Percentiles rank a stretch among this genome's conserved stretches.
phyloP scores from a whole-genome alignment of 1,140 invertebrate species.

The Reticulitermes speratus region DNA sequence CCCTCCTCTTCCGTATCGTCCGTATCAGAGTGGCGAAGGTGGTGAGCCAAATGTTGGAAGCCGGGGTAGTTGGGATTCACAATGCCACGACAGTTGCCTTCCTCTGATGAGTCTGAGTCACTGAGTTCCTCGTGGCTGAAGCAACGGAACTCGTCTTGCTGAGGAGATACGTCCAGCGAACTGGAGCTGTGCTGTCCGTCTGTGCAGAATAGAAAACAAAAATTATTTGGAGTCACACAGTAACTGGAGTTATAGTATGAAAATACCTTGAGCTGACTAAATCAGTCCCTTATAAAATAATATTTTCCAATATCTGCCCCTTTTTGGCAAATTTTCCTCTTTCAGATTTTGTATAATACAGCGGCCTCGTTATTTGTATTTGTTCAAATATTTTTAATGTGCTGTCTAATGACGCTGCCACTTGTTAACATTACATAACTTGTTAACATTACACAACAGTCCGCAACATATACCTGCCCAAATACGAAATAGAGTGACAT shows the following conservation, averaged over 20 bases:
- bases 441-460: too few relatives aligned
- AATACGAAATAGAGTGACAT: too few relatives aligned
- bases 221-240: neutral
- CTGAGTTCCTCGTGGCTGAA: conserved; percentile 36
- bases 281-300: neutral
- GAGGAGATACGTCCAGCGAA: conserved; percentile 36
- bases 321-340: too few relatives aligned
- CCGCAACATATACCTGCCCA: too few relatives aligned
- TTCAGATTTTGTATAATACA: too few relatives aligned
- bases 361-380: too few relatives aligned
- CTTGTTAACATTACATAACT: too few relatives aligned
- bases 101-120: conserved; percentile 49
- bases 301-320: too few relatives aligned
- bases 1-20: conserved; percentile 51
- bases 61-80: conserved; percentile 79
- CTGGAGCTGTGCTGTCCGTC: conserved; percentile 35
- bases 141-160: conserved; percentile 36
- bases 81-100: conserved; percentile 58
- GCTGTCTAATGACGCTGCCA: too few relatives aligned
- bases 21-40: conserved; percentile 45
- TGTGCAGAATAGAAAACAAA: neutral
- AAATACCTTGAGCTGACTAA: neutral
- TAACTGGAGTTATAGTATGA: neutral
- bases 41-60: conserved; percentile 49
- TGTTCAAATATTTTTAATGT: too few relatives aligned